Evolutionary conservation across 2,113 vertebrate genomes (phyloP).

Genomic region (Clarias macrocephalus): DNA sequence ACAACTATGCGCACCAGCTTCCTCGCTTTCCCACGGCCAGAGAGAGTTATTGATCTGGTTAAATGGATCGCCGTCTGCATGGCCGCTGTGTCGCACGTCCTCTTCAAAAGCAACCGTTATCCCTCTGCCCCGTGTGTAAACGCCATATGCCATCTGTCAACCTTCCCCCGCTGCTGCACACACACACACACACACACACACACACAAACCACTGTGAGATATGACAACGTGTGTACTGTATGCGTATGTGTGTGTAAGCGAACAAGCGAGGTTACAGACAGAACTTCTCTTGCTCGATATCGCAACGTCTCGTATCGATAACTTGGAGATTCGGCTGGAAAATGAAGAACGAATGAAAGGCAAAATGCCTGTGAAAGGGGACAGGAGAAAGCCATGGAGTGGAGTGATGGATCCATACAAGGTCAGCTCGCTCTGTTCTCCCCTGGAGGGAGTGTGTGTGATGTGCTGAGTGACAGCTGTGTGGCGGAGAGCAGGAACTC

Average conservation of each 20-base stretch:
- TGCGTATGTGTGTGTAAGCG: conserved; percentile 3
- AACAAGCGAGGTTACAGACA: neutral
- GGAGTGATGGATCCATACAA: neutral
- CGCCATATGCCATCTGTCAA: conserved; percentile 65
- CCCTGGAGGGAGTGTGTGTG: conserved; percentile 34
- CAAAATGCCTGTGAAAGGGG: neutral
- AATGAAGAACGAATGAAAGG: neutral
- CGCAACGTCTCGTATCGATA: neutral
- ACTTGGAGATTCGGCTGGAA: neutral
- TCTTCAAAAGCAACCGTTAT: conserved; percentile 56
- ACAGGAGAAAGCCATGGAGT: neutral
- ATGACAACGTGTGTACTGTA: conserved; percentile 47
- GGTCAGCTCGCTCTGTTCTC: conserved; percentile 25
- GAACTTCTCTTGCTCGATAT: neutral
- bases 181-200: neutral
- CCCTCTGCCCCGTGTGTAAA: conserved; percentile 31
- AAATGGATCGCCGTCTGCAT: conserved; percentile 57
- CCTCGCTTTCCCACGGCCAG: conserved; percentile 44
- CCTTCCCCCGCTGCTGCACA: conserved; percentile 25
- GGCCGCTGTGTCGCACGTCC: conserved; percentile 42
- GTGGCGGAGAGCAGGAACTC: conserved; percentile 64
- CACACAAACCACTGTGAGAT: conserved; percentile 29
- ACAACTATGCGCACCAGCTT: conserved; percentile 9
- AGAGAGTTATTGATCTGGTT: conserved; percentile 56
- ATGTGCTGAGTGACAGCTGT: conserved; percentile 69